Percentiles rank a stretch among this genome's conserved stretches.
Conservation (phyloP, 2,113 vertebrate species). For the Dipodomys stephensi region DNA sequence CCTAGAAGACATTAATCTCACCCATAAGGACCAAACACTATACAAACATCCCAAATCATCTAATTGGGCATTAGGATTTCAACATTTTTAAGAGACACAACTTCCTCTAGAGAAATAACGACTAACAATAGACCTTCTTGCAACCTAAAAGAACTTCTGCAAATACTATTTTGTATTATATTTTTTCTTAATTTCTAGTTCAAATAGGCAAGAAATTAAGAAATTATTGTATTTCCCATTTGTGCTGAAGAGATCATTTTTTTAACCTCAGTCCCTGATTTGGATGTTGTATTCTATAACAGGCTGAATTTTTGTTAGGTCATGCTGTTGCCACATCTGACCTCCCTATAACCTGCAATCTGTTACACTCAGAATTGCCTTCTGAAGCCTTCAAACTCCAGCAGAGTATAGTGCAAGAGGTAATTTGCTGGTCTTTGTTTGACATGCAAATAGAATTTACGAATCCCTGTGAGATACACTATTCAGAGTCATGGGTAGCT, state of each 20-base stretch:
- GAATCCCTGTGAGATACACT: fast-evolving
- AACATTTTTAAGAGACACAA: background rate
- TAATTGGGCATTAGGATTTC: background rate
- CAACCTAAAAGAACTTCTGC: background rate
- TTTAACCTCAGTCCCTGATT: background rate
- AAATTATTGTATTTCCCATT: background rate
- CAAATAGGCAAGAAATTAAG: background rate
- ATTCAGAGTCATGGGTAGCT: too few relatives aligned
- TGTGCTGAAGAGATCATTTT: background rate
- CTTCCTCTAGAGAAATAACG: background rate
- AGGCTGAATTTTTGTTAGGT: background rate
- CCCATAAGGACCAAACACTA: fast-evolving
- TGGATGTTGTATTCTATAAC: background rate
- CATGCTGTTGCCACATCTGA: fast-evolving
- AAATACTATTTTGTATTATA: background rate
- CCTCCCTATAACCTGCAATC: background rate
- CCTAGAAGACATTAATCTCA: too few relatives aligned
- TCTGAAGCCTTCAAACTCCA: background rate
- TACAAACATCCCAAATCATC: background rate
- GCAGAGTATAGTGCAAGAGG: background rate
- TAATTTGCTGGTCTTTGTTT: background rate
- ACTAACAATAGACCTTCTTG: background rate
- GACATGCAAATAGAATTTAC: background rate
- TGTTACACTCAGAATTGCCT: background rate
- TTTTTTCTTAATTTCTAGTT: background rate